Evolutionary conservation across 2,113 vertebrate species (phyloP), one percentile per base, ranked within the genome.

Genomic region (Etheostoma spectabile): DNA sequence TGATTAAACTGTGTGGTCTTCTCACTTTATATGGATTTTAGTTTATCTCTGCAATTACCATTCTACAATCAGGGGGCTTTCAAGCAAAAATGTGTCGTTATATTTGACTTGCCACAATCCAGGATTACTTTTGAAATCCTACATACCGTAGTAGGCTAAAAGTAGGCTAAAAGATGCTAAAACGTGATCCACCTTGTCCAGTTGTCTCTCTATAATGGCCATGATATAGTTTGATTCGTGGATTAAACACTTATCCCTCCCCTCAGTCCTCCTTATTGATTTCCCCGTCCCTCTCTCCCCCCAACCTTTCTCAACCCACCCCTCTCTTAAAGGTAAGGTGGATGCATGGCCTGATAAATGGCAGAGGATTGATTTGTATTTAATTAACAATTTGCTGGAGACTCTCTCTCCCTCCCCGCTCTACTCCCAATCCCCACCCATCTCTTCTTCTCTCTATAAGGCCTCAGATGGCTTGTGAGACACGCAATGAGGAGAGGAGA

Each of bases 381-480:
- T 99, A 99, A 99, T 97, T 96, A 97, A 98, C 97, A 96, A 99
- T 99, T 98, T 99, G 96, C 95, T 84, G 92, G 93, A 96, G 94
- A 96, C 90, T 96, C 91, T 91, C 93, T 95, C 95, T 91, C 84
- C 78, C 79, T 83, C 85, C 69, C 85, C 19, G 65, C 88, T 89
- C 80, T 30, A 71, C 85, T 85, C 87, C 77, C 69, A 81, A 69
- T 86, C 79, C 86, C 86, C 85, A 66, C 84, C 90, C 84, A 80
- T 84, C 89, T 86, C 85, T 73, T 87, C 82, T 86, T 77, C 88
- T 88, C 85, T 93, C 86, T 86, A 76, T 91, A 86, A 92, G 90
- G 88, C 84, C 86, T 89, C 91, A 19, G 85, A 87, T 70, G 82
- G 67, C 85, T 88, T 75, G 79, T 77, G 84, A 87, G 91, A 87